Conservation (phyloP, 2,888 invertebrate genomes). For the Gordius sp. region DNA sequence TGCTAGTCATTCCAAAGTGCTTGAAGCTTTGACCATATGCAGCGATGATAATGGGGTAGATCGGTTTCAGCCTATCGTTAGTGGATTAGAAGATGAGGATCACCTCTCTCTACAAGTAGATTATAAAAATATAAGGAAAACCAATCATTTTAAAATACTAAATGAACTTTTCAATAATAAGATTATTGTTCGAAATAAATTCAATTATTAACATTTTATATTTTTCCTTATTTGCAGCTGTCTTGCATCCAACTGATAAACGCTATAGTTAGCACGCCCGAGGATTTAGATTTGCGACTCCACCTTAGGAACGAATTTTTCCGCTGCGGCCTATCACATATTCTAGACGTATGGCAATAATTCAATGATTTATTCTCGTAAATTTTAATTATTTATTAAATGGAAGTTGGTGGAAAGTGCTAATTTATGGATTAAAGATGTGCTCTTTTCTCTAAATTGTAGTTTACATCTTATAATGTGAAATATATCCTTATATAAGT, state of each 20-base stretch:
- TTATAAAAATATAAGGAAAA: too few species aligned
- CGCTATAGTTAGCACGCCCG: slow-evolving; percentile 52
- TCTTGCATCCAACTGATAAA: slow-evolving; percentile 76
- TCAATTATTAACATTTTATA: slow-evolving; percentile 1
- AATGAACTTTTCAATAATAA: background rate
- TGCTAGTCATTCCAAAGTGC: slow-evolving; percentile 47
- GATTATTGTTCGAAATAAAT: background rate
- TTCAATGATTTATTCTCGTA: too few species aligned
- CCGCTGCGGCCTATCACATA: slow-evolving; percentile 62
- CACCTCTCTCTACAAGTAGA: slow-evolving; percentile 28
- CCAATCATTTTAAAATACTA: too few species aligned
- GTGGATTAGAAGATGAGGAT: slow-evolving; percentile 45
- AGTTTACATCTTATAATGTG: too few species aligned
- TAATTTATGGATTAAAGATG: too few species aligned
- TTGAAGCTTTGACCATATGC: slow-evolving; percentile 64
- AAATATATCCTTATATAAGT: too few species aligned
- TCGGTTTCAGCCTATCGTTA: slow-evolving; percentile 48
- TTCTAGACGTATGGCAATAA: too few species aligned
- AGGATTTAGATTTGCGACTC: slow-evolving; percentile 68
- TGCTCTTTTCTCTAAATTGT: too few species aligned
- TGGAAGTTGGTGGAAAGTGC: too few species aligned
- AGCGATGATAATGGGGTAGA: slow-evolving; percentile 45
- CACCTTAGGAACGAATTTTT: slow-evolving; percentile 82
- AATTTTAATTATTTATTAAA: too few species aligned
- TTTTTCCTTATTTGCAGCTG: slow-evolving; percentile 35